A percentile compares a stretch with the other conserved stretches of the same genome.
These are phyloP conservation scores for Papilio elwesi DNA, from an alignment of 2,888 invertebrate species.

Conservation along the genomic window DNA sequence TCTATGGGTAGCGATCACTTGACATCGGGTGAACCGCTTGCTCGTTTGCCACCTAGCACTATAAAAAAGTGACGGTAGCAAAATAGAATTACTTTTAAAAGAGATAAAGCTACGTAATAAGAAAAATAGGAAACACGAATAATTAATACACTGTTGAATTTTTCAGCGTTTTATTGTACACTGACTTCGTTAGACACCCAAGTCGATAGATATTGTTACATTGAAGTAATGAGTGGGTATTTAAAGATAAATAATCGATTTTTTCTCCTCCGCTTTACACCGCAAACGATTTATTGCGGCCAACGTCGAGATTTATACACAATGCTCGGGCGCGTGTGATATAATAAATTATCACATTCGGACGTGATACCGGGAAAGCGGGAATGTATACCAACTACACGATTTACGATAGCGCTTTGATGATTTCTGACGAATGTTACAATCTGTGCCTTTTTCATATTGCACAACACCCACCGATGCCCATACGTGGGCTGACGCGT, in stretches of 20 bases:
- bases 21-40: too few species aligned
- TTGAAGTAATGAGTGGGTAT: constrained; percentile 35
- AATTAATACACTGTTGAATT: too few species aligned
- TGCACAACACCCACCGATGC: neutral
- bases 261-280: constrained; percentile 32
- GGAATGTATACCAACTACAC: constrained; percentile 31
- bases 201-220: constrained; percentile 19
- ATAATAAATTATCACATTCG: constrained; percentile 44
- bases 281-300: constrained; percentile 42
- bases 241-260: constrained; percentile 28
- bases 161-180: too few species aligned
- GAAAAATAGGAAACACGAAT: too few species aligned
- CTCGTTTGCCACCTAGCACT: too few species aligned
- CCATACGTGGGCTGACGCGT: constrained; percentile 1
- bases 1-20: too few species aligned
- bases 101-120: too few species aligned
- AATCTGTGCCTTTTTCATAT: neutral
- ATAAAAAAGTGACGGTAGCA: too few species aligned
- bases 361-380: constrained; percentile 41
- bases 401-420: constrained; percentile 40
- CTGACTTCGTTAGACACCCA: constrained; percentile 11
- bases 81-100: too few species aligned
- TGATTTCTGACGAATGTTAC: constrained; percentile 36
- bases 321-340: constrained; percentile 41
- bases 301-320: constrained; percentile 44